These are phyloP conservation scores for Drosophila kurseongensis DNA, from an alignment of 1,140 invertebrate genomes.

Conservation along the genomic window DNA sequence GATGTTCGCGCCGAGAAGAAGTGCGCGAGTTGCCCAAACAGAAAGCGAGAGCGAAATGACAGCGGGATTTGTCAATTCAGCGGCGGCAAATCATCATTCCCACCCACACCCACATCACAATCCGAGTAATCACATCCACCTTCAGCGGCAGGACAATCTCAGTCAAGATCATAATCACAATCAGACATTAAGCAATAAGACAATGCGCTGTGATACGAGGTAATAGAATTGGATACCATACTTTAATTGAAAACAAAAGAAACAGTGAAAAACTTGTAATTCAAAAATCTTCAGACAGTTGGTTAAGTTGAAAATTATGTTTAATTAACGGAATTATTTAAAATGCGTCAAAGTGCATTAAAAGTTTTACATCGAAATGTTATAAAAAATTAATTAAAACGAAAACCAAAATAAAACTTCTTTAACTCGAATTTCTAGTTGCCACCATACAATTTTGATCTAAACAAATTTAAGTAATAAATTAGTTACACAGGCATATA, in stretches of 20 bases:
- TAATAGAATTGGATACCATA: constrained; percentile 19
- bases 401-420: too few species aligned
- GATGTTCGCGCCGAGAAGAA: constrained; percentile 81
- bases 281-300: too few species aligned
- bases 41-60: constrained; percentile 80
- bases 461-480: too few species aligned
- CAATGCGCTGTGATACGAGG: constrained; percentile 75
- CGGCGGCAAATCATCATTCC: constrained; percentile 74
- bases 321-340: too few species aligned
- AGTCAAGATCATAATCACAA: constrained; percentile 60
- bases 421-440: too few species aligned
- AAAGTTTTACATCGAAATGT: too few species aligned
- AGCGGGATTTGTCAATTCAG: constrained; percentile 79
- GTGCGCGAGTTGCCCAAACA: constrained; percentile 74
- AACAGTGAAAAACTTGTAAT: too few species aligned
- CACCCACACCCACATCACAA: constrained; percentile 25
- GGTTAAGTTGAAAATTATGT: too few species aligned
- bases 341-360: too few species aligned
- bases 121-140: constrained; percentile 27
- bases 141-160: constrained; percentile 15
- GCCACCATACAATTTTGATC: too few species aligned
- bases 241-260: background rate
- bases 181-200: constrained; percentile 56
- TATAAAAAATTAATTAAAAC: too few species aligned
- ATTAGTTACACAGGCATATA: too few species aligned